Conservation (phyloP, 2,888 invertebrate genomes). For the Polydrusus tereticollis region DNA sequence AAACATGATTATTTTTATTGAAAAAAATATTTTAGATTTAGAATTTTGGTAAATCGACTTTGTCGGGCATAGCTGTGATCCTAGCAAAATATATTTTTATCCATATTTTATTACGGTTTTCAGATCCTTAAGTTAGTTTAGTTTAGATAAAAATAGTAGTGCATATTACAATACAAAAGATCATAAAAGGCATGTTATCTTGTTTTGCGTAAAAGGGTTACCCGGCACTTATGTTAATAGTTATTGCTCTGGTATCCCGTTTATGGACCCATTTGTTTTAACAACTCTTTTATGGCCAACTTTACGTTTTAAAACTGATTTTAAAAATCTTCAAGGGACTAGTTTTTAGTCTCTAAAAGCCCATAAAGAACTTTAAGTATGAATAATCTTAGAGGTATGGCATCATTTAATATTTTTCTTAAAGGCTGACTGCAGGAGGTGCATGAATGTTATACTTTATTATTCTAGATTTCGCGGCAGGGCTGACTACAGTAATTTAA, state of each 20-base stretch:
- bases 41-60: no score
- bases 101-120: background rate
- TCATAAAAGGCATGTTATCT: slow-evolving; percentile 30
- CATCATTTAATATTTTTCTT: no score
- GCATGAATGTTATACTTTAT: no score
- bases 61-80: background rate
- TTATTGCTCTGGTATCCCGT: slow-evolving; percentile 29
- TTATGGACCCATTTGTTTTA: slow-evolving; percentile 33
- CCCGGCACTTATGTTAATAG: slow-evolving; percentile 33
- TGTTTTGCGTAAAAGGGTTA: slow-evolving; percentile 30
- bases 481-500: no score
- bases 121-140: background rate
- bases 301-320: slow-evolving; percentile 20
- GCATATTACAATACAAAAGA: slow-evolving; percentile 25
- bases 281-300: slow-evolving; percentile 10
- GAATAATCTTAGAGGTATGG: no score
- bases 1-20: no score
- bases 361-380: no score
- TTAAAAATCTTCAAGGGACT: slow-evolving; percentile 14
- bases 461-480: no score
- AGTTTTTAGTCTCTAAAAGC: background rate
- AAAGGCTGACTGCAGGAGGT: no score
- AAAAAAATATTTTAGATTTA: no score
- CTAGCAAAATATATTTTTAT: background rate
- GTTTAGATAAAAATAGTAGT: background rate